Evolutionary conservation across 23 tunicate species (phyloP).

Genomic region (Styela plicata): DNA sequence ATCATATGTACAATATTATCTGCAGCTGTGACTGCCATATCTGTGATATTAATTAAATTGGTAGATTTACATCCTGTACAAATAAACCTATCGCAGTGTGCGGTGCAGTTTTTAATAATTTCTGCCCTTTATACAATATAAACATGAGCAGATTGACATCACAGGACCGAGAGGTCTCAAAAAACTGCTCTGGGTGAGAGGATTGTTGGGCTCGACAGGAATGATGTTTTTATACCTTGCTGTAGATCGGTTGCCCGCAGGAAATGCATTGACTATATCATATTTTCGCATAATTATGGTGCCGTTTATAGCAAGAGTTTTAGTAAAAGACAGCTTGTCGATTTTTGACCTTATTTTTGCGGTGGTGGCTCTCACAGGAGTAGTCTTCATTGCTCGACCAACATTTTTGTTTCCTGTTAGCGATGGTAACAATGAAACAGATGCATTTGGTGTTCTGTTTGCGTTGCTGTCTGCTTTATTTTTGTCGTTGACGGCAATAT

Average conservation of each 20-base stretch:
- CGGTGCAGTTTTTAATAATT: constrained; percentile 30
- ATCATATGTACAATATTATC: not conserved
- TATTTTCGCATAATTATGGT: constrained; percentile 40
- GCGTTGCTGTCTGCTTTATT: constrained; percentile 35
- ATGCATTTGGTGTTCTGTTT: constrained; percentile 30
- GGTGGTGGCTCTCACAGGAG: constrained; percentile 38
- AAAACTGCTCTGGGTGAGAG: constrained; percentile 41
- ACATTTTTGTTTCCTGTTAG: constrained; percentile 45
- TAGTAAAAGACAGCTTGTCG: constrained; percentile 43
- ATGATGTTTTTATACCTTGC: constrained; percentile 48
- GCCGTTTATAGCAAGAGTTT: constrained; percentile 24
- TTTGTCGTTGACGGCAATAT: constrained; percentile 6
- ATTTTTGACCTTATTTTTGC: constrained; percentile 40
- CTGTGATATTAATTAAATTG: constrained; percentile 1
- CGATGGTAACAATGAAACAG: not conserved
- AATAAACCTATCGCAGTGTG: constrained; percentile 29
- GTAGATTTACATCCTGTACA: constrained; percentile 17
- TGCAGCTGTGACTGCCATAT: not conserved
- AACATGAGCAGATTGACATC: constrained; percentile 24
- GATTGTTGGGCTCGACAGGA: constrained; percentile 46
- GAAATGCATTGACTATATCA: constrained; percentile 58
- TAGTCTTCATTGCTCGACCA: constrained; percentile 50
- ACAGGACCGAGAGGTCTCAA: constrained; percentile 44
- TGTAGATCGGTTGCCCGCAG: constrained; percentile 38
- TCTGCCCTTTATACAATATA: constrained; percentile 38